phyloP scores from a whole-genome alignment of 2,888 invertebrate species.

The Napeogenes inachia region DNA sequence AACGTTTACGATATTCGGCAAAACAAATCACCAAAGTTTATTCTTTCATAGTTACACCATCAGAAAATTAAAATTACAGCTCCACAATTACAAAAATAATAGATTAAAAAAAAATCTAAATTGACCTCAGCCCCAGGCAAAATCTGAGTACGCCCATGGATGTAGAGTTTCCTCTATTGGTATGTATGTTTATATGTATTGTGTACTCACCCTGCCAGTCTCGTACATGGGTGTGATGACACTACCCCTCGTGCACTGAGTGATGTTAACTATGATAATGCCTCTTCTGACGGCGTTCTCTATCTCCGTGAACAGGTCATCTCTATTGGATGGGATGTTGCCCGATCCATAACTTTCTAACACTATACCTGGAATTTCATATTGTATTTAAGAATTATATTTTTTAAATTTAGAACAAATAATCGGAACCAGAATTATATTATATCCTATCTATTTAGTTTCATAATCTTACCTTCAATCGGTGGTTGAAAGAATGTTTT shows the following conservation, averaged over 20 bases:
- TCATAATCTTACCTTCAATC: slow-evolving; percentile 68
- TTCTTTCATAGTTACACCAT: too few species aligned
- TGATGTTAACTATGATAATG: slow-evolving; percentile 92
- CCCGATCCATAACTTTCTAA: slow-evolving; percentile 96
- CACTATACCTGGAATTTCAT: slow-evolving; percentile 81
- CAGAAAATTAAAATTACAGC: too few species aligned
- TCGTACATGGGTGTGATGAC: slow-evolving; percentile 87
- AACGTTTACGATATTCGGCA: too few species aligned
- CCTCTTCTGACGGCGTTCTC: slow-evolving; percentile 84
- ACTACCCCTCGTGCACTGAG: slow-evolving; percentile 91
- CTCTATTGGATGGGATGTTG: slow-evolving; percentile 90
- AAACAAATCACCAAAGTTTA: too few species aligned
- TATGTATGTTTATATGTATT: not conserved
- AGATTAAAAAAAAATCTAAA: too few species aligned
- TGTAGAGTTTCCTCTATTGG: too few species aligned
- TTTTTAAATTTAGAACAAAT: too few species aligned
- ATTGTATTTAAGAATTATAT: not conserved
- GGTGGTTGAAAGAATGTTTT: slow-evolving; percentile 85
- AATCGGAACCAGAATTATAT: not conserved
- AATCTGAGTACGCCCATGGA: too few species aligned
- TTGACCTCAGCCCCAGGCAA: too few species aligned
- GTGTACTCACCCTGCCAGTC: slow-evolving; percentile 82
- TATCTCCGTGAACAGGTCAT: slow-evolving; percentile 86
- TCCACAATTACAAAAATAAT: too few species aligned
- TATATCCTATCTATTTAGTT: not conserved